Percentiles rank a stretch among this genome's conserved stretches.
These are phyloP conservation scores for Dendrophyllia cribrosa DNA, from an alignment of 64 coral and sea anemone species.

Conservation along the genomic window DNA sequence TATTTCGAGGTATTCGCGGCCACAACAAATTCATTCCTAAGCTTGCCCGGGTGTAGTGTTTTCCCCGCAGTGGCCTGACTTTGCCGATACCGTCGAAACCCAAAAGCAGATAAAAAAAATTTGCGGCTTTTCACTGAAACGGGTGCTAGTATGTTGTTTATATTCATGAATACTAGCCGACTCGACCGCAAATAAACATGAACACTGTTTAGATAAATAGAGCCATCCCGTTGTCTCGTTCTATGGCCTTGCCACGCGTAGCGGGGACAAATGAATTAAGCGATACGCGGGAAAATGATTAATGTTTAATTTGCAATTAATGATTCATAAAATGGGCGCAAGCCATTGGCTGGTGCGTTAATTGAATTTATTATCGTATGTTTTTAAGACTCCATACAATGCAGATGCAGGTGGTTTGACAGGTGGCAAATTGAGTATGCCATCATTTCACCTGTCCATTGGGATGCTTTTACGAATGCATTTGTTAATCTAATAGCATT, in stretches of 20 bases:
- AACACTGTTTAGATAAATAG: slow-evolving; percentile 97
- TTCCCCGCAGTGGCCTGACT: slow-evolving; percentile 88
- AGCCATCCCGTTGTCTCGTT: slow-evolving; percentile 77
- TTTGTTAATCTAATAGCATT: slow-evolving; percentile 99
- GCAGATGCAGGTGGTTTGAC: slow-evolving; percentile 78
- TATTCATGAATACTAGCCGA: slow-evolving; percentile 85
- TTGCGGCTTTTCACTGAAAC: slow-evolving; percentile 84
- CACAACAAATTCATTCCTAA: slow-evolving; percentile 53
- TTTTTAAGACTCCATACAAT: slow-evolving; percentile 85
- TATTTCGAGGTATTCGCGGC: slow-evolving; percentile 59
- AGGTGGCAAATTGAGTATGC: slow-evolving; percentile 43
- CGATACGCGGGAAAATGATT: slow-evolving; percentile 94
- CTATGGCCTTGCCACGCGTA: slow-evolving; percentile 83
- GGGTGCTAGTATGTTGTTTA: slow-evolving; percentile 88
- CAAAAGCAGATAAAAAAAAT: slow-evolving; percentile 85
- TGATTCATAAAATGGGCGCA: slow-evolving; percentile 90
- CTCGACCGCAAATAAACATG: slow-evolving; percentile 98
- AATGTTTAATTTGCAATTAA: slow-evolving; percentile 99
- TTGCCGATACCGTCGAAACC: slow-evolving; percentile 85
- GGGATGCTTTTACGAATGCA: slow-evolving; percentile 93
- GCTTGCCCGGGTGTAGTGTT: slow-evolving; percentile 24
- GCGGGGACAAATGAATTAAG: slow-evolving; percentile 87
- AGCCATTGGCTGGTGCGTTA: slow-evolving; percentile 83
- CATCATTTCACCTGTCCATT: slow-evolving; percentile 71
- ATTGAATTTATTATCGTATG: slow-evolving; percentile 93